Conservation (phyloP, 1,140 invertebrate species). For the Euglossa dilemma region DNA sequence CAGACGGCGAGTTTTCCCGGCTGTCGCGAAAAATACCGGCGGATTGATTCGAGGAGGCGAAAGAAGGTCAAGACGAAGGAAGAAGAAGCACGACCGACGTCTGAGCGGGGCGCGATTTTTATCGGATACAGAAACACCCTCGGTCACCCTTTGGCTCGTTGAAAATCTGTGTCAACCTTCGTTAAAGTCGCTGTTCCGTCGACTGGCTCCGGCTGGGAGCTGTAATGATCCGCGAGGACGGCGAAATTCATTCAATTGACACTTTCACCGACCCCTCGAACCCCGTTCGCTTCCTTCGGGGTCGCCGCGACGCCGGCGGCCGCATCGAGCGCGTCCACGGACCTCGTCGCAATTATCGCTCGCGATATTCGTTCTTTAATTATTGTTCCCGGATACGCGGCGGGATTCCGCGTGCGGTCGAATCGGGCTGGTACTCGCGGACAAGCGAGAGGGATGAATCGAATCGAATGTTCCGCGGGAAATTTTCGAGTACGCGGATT, state of each 20-base stretch:
- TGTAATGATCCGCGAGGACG: constrained; percentile 37
- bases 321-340: constrained; percentile 1
- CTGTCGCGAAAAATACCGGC: constrained; percentile 11
- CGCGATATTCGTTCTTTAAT: neutral
- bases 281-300: neutral
- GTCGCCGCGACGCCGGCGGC: constrained; percentile 1
- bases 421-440: neutral
- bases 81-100: constrained; percentile 43
- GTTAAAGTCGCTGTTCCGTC: constrained; percentile 42
- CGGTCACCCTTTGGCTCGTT: constrained; percentile 37
- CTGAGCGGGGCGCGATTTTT: constrained; percentile 40
- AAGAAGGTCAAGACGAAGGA: constrained; percentile 62
- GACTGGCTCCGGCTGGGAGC: neutral
- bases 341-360: constrained; percentile 5
- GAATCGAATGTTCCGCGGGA: neutral
- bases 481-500: neutral
- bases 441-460: neutral
- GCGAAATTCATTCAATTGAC: constrained; percentile 48
- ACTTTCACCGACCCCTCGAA: neutral
- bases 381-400: neutral
- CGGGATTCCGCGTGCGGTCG: too few relatives aligned
- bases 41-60: constrained; percentile 3
- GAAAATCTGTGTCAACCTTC: constrained; percentile 61
- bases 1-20: neutral
- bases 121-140: constrained; percentile 55